A percentile compares a stretch with the other conserved stretches of the same genome.
phyloP scores from a whole-genome alignment of 1,140 invertebrate species.

The Carposina sasakii region DNA sequence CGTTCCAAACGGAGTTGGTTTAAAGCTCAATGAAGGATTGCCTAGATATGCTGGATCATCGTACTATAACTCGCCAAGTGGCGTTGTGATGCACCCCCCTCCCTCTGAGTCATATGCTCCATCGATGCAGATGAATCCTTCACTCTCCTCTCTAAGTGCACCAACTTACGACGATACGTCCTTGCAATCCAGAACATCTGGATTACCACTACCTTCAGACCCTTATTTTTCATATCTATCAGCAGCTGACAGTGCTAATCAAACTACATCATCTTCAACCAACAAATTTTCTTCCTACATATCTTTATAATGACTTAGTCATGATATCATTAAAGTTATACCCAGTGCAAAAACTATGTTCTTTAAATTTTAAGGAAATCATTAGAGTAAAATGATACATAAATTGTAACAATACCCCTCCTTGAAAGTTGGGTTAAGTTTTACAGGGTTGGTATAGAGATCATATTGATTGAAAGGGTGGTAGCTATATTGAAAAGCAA shows the following conservation, averaged over 20 bases:
- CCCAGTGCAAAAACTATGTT: no score
- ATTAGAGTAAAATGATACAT: no score
- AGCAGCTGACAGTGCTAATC: slow-evolving; percentile 37
- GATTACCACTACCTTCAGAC: slow-evolving; percentile 40
- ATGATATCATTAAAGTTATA: no score
- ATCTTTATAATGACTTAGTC: slow-evolving; percentile 48
- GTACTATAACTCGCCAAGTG: slow-evolving; percentile 46
- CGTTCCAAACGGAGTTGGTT: slow-evolving; percentile 55
- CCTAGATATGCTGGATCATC: slow-evolving; percentile 38
- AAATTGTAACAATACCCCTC: no score
- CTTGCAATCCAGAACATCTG: slow-evolving; percentile 32
- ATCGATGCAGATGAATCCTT: slow-evolving; percentile 26
- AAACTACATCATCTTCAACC: slow-evolving; percentile 23
- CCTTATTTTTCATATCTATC: slow-evolving; percentile 49
- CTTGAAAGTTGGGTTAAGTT: no score
- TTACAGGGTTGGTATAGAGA: no score
- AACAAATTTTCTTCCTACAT: slow-evolving; percentile 55
- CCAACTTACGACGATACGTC: slow-evolving; percentile 51
- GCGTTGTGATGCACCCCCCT: slow-evolving; percentile 38
- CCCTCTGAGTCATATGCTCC: slow-evolving; percentile 46
- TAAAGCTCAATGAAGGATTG: slow-evolving; percentile 55
- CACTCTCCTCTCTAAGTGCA: slow-evolving; percentile 31
- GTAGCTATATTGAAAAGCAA: no score
- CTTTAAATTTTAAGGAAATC: no score
- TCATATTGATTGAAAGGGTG: no score